Evolutionary conservation across 1,140 invertebrate genomes (phyloP).

Genomic region (Drosophila murphyi): DNA sequence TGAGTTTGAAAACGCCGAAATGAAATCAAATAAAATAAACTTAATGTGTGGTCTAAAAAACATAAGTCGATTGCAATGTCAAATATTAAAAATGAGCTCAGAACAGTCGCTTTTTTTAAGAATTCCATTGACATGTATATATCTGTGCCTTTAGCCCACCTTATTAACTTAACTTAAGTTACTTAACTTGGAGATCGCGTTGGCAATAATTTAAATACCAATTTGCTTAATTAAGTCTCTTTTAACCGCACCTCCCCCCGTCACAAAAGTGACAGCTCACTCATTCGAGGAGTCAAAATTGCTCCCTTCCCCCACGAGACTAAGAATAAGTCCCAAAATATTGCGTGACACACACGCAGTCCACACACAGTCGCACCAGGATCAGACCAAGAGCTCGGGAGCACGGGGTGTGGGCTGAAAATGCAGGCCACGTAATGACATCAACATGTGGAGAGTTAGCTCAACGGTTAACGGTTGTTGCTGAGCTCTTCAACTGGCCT

Average conservation of each 20-base stretch:
- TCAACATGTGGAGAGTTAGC: constrained; percentile 71
- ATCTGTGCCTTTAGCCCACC: constrained; percentile 17
- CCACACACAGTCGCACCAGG: constrained; percentile 1
- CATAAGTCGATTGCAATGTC: constrained; percentile 26
- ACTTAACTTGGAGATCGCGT: constrained; percentile 22
- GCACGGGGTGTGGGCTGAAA: constrained; percentile 21
- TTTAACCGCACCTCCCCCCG: constrained; percentile 55
- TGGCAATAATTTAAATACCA: constrained; percentile 75
- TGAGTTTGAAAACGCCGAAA: neutral
- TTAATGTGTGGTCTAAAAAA: neutral
- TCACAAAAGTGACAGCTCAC: constrained; percentile 57
- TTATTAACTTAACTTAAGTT: constrained; percentile 55
- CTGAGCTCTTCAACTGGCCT: neutral
- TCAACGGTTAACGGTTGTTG: constrained; percentile 34
- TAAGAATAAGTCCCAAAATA: constrained; percentile 59
- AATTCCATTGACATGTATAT: constrained; percentile 42
- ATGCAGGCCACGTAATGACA: constrained; percentile 69
- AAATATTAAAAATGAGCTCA: neutral
- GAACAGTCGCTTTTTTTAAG: neutral
- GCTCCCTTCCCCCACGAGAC: constrained; percentile 6
- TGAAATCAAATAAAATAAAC: neutral
- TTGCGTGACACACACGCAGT: constrained; percentile 62
- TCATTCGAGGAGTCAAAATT: constrained; percentile 29
- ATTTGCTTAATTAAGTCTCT: constrained; percentile 76
- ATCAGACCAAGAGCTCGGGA: neutral